These are phyloP conservation scores for Notolepis coatsorum DNA, from an alignment of 2,797 vertebrate species.

Conservation along the genomic window DNA sequence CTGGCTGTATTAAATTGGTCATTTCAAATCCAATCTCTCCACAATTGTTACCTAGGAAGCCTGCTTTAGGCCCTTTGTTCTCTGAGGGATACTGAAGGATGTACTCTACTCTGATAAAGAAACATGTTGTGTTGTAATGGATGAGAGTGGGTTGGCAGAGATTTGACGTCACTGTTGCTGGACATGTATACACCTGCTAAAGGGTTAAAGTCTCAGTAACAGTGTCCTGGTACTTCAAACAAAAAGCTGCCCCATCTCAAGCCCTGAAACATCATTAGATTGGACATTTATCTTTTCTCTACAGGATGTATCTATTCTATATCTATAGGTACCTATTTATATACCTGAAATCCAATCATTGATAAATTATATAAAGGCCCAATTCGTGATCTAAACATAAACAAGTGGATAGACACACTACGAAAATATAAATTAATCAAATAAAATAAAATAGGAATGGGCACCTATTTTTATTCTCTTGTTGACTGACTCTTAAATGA, in stretches of 20 bases:
- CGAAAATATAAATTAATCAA: too few relatives aligned
- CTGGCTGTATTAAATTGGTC: constrained; percentile 8
- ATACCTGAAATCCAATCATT: neutral
- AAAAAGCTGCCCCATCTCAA: neutral
- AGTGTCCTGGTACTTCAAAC: neutral
- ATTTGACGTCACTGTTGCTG: neutral
- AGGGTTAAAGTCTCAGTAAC: neutral
- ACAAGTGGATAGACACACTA: too few relatives aligned
- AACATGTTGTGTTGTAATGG: constrained; percentile 7
- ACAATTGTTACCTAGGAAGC: neutral
- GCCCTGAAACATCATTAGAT: neutral
- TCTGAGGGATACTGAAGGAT: neutral
- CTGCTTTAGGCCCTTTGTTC: neutral
- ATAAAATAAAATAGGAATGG: too few relatives aligned
- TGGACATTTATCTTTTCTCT: neutral
- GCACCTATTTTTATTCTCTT: too few relatives aligned
- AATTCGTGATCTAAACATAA: neutral
- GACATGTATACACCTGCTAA: neutral
- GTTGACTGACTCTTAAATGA: too few relatives aligned
- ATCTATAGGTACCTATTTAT: neutral
- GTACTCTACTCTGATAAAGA: neutral
- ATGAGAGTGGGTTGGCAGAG: neutral
- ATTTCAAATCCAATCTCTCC: constrained; percentile 5
- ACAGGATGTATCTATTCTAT: neutral
- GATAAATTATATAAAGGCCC: too few relatives aligned